These are phyloP conservation scores for Illadopsis cleaveri DNA, from an alignment of 2,113 vertebrate species.

Conservation along the genomic window DNA sequence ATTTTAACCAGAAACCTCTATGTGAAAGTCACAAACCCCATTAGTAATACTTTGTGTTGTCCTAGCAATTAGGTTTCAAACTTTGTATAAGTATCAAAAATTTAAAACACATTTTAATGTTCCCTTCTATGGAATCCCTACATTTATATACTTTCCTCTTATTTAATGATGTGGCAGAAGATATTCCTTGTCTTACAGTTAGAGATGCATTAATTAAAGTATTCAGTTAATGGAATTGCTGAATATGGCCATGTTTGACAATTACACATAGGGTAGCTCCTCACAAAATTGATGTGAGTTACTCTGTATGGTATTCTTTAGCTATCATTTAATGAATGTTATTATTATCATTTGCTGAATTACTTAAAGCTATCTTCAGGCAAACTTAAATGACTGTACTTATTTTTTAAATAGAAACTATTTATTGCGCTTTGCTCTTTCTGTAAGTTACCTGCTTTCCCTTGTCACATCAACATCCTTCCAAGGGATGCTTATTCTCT, in stretches of 20 bases:
- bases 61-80: neutral
- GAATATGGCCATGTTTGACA: neutral
- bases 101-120: neutral
- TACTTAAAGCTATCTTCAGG: slow-evolving; percentile 13
- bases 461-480: neutral
- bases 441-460: slow-evolving; percentile 1
- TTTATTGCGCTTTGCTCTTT: slow-evolving; percentile 9
- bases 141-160: neutral
- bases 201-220: neutral
- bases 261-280: neutral
- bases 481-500: neutral
- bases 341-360: neutral
- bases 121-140: neutral
- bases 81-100: neutral
- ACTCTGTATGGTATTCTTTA: neutral
- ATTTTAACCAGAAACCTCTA: neutral
- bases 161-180: neutral
- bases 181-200: neutral
- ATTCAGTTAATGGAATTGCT: neutral
- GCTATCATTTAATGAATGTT: neutral
- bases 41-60: neutral
- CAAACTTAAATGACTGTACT: slow-evolving; percentile 1
- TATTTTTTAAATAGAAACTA: slow-evolving; percentile 16
- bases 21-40: neutral
- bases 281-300: neutral